Evolutionary conservation across 2,113 vertebrate species (phyloP).

Genomic region (Chamaea fasciata): DNA sequence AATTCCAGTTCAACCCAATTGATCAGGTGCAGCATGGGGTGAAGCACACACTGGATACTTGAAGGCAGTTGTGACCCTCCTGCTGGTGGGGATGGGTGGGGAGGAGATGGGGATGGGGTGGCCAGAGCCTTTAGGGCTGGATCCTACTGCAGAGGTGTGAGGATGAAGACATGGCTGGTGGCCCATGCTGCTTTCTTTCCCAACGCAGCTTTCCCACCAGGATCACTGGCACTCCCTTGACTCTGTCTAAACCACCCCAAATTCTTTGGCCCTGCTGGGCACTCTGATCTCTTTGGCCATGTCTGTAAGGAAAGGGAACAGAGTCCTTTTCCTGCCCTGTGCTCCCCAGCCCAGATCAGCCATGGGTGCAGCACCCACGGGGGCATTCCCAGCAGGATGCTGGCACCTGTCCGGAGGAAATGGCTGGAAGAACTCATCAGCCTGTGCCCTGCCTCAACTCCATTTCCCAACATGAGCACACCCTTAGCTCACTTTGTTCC

Average conservation of each 20-base stretch:
- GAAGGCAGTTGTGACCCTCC: neutral
- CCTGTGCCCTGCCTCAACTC: neutral
- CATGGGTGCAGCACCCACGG: fast-evolving
- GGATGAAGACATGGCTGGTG: neutral
- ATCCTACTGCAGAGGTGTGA: neutral
- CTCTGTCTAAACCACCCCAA: neutral
- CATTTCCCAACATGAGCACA: neutral
- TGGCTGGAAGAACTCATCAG: neutral
- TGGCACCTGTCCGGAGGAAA: neutral
- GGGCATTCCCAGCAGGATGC: neutral
- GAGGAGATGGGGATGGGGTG: neutral
- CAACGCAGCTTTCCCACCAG: neutral
- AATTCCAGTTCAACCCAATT: neutral
- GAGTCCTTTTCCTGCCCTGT: neutral
- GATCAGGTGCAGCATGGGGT: fast-evolving
- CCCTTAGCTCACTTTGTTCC: neutral
- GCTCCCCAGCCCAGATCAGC: neutral
- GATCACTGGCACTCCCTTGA: neutral
- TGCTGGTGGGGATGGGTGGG: neutral
- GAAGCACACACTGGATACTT: neutral
- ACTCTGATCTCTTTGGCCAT: neutral
- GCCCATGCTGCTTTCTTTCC: neutral
- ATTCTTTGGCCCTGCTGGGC: neutral
- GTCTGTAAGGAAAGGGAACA: neutral
- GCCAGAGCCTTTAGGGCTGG: neutral